Base-by-base conservation (phyloP, 2,113 vertebrate species). In the Mus pahari region DNA sequence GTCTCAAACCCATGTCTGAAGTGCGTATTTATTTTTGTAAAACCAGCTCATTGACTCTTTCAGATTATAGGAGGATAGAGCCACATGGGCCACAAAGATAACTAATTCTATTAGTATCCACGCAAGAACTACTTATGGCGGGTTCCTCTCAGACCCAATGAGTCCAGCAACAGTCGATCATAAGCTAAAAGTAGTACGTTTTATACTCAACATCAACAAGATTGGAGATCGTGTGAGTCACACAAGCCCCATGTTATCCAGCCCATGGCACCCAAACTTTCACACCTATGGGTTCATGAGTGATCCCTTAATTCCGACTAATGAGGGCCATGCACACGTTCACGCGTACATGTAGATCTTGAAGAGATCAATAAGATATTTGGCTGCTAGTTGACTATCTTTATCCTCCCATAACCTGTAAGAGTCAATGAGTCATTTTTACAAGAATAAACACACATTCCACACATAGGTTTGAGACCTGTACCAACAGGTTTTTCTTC, bases 371-470 rank as follows among this genome's bases (percentile, higher is more conserved):
- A 39, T 7, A 83, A 75, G 19, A 58, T 70, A 24, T 68, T 86
- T 81, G 77, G 16, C n/a, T 68, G 24, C 55, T 53, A 83, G 22
- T 87, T 87, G 39, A 81, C 62, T 64, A 3, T n/a, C 50, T n/a
- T 64, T 45, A 24, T 79, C 7, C 7, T 94, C 55, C 90, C 70
- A 55, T 3, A 83, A 28, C 28, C 13, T 91, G 31, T 55, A 89
- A 92, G 28, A 39, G 9, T 71, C 77, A 90, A 11, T 86, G 26
- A 90, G 81, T 92, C 62, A 71, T 95, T 93, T 84, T 94, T 70
- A 92, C 0, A 28, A 96, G 79, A 92, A 64, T 92, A 88, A 95
- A 39, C 22, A 83, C 4, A 36, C 84, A 89, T 53, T 92, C 31
- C n/a, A 78, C 28, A 12, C 78, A 50, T 90, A 6, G 26, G 6